phyloP scores from a whole-genome alignment of 2,888 invertebrate species.

The Meteorus colon region DNA sequence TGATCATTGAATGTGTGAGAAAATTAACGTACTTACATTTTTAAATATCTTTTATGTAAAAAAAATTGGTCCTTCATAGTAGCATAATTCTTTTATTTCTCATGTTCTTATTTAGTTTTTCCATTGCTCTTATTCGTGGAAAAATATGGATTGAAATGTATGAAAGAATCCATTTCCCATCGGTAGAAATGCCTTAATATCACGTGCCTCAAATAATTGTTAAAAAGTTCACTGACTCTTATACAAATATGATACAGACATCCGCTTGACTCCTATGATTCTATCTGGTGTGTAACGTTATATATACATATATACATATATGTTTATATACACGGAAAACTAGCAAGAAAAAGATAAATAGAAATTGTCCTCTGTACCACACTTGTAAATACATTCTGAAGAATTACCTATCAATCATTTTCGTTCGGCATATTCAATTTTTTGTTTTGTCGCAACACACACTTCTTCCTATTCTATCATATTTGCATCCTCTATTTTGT shows the following conservation, averaged over 20 bases:
- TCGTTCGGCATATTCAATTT: constrained; percentile 31
- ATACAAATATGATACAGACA: constrained; percentile 24
- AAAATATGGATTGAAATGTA: not conserved
- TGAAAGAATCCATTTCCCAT: constrained; percentile 53
- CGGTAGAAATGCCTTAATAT: constrained; percentile 69
- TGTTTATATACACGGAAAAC: constrained; percentile 35
- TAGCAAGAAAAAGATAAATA: constrained; percentile 59
- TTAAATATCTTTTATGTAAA: not conserved
- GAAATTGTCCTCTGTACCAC: constrained; percentile 68
- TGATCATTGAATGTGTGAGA: constrained; percentile 22
- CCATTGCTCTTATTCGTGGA: not conserved
- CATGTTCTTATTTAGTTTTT: not conserved
- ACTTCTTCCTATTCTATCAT: constrained; percentile 18
- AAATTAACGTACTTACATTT: constrained; percentile 24
- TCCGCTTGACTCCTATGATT: constrained; percentile 62
- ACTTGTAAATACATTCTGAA: constrained; percentile 69
- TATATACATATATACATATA: constrained; percentile 61
- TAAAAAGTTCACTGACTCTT: constrained; percentile 62
- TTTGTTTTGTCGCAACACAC: constrained; percentile 19
- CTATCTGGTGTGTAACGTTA: constrained; percentile 29
- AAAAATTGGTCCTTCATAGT: not conserved
- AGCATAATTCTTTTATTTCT: not conserved
- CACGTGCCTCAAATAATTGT: constrained; percentile 68
- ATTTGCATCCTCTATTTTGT: constrained; percentile 9
- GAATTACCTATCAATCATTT: constrained; percentile 61